Conservation (phyloP, 2,113 vertebrate genomes). For the Salvelinus namaycush region DNA sequence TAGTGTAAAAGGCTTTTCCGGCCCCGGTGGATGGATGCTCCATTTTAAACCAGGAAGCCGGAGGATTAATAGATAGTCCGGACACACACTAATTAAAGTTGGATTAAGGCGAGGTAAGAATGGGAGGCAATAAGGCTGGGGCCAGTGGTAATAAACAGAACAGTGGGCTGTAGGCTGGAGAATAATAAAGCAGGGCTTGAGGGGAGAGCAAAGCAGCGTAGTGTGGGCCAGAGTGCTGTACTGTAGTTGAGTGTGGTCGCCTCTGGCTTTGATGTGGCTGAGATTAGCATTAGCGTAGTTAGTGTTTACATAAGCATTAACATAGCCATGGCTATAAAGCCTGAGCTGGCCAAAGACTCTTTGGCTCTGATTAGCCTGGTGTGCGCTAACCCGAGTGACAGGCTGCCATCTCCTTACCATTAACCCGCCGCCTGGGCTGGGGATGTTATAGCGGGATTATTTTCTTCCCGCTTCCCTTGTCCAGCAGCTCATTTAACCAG, state of each 20-base stretch:
- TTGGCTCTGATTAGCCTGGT: slow-evolving; percentile 28
- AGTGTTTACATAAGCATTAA: neutral
- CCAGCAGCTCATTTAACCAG: neutral
- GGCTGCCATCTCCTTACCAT: slow-evolving; percentile 34
- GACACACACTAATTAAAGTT: slow-evolving; percentile 63
- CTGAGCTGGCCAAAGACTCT: neutral
- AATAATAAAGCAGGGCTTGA: neutral
- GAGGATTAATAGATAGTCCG: slow-evolving; percentile 54
- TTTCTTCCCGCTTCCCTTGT: neutral
- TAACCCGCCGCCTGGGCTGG: neutral
- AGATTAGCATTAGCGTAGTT: neutral
- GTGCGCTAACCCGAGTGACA: slow-evolving; percentile 26
- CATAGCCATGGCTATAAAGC: neutral
- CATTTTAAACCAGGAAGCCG: slow-evolving; percentile 43
- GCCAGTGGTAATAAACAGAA: slow-evolving; percentile 37
- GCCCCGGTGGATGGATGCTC: slow-evolving; percentile 19
- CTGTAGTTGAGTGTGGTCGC: neutral
- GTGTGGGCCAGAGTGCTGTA: neutral
- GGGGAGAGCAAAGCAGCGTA: neutral
- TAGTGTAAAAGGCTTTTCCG: slow-evolving; percentile 28
- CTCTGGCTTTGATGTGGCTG: slow-evolving; percentile 10
- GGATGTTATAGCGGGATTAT: slow-evolving; percentile 5
- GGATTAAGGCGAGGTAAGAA: slow-evolving; percentile 50
- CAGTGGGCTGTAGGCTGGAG: slow-evolving; percentile 25
- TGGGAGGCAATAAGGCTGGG: slow-evolving; percentile 44